Conservation (phyloP, 2,797 vertebrate species). For the Strix occidentalis region DNA sequence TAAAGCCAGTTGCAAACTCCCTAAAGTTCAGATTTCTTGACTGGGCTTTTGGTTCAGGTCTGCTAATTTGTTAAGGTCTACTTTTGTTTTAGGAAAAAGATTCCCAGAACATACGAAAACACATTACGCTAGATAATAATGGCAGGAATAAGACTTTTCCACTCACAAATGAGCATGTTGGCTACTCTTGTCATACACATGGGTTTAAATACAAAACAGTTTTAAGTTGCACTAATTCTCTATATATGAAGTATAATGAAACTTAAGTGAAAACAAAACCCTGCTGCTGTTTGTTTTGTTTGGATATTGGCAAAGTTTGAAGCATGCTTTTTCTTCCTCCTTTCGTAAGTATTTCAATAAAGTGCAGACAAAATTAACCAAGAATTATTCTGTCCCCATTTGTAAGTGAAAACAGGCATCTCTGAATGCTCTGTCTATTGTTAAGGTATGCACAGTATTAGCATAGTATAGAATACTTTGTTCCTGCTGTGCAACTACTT, state of each 20-base stretch:
- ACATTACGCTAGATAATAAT: not conserved
- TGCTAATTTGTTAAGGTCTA: conserved; percentile 38
- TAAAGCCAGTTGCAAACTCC: not conserved
- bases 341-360: conserved; percentile 43
- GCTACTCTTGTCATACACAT: conserved; percentile 19
- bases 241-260: conserved; percentile 53
- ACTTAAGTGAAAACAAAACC: conserved; percentile 62
- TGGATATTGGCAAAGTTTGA: conserved; percentile 34
- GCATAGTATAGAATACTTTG: not conserved
- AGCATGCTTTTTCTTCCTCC: conserved; percentile 10
- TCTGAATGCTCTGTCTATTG: not conserved
- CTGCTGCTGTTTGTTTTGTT: conserved; percentile 66
- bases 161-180: conserved; percentile 6
- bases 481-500: not conserved
- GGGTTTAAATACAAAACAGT: conserved; percentile 50
- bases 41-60: not conserved
- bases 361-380: conserved; percentile 39
- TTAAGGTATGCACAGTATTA: conserved; percentile 9
- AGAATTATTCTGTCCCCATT: not conserved
- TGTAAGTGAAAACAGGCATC: conserved; percentile 43
- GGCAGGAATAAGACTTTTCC: conserved; percentile 49
- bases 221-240: conserved; percentile 51
- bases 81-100: conserved; percentile 9
- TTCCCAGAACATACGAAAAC: not conserved
- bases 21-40: not conserved